phyloP scores from a whole-genome alignment of 2,797 vertebrate species.

The Chromobotia macracanthus region DNA sequence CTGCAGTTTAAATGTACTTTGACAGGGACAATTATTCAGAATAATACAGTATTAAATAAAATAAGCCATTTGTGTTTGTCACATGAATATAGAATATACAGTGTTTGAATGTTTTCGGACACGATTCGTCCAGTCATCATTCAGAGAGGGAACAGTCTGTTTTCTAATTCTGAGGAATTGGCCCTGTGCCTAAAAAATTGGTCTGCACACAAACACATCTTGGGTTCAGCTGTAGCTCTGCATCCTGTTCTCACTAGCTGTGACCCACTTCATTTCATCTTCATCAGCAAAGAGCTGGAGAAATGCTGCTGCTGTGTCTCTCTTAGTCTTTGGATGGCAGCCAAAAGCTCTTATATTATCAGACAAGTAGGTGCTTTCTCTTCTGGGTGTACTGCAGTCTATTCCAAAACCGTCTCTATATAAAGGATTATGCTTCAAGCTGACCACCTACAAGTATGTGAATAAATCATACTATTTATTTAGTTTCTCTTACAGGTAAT shows the following conservation, averaged over 20 bases:
- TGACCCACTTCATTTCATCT: constrained; percentile 28
- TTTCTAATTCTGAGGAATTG: not conserved
- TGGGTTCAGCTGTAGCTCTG: not conserved
- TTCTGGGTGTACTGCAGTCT: not conserved
- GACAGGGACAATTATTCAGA: no score
- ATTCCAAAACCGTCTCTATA: not conserved
- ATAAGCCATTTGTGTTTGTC: no score
- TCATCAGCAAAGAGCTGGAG: constrained; percentile 30
- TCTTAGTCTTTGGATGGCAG: constrained; percentile 31
- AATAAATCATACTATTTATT: not conserved
- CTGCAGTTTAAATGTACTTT: no score
- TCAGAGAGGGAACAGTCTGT: not conserved
- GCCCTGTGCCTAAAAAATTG: not conserved
- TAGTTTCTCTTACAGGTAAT: not conserved
- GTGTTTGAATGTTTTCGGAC: no score
- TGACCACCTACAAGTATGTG: not conserved
- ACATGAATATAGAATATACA: not conserved
- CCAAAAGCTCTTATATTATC: constrained; percentile 26
- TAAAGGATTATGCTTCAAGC: not conserved
- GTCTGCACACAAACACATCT: constrained; percentile 2
- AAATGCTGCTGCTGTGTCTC: constrained; percentile 4
- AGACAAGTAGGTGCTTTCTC: constrained; percentile 22
- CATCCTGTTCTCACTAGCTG: constrained; percentile 14
- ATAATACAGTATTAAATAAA: no score
- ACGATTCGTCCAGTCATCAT: not conserved